These are phyloP conservation scores for Aproaerema taeniolella DNA, from an alignment of 2,888 invertebrate species.

Conservation along the genomic window DNA sequence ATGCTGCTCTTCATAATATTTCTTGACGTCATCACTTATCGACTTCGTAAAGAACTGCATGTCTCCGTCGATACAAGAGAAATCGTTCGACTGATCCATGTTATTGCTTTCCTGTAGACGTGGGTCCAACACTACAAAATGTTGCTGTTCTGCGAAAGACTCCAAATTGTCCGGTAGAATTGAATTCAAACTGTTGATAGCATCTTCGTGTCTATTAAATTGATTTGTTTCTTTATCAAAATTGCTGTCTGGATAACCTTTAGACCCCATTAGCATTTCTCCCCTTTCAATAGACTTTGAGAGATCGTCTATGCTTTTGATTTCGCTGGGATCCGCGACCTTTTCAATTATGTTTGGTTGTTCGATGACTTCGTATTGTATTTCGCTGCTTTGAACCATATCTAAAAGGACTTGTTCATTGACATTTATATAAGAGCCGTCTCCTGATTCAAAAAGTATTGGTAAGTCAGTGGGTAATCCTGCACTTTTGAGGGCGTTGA, in stretches of 20 bases:
- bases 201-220: conserved; percentile 49
- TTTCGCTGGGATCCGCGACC: conserved; percentile 66
- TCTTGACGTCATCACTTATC: conserved; percentile 69
- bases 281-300: conserved; percentile 69
- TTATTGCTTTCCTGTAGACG: conserved; percentile 46
- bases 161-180: conserved; percentile 62
- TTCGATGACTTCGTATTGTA: conserved; percentile 72
- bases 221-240: conserved; percentile 46
- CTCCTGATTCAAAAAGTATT: conserved; percentile 80
- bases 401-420: conserved; percentile 79
- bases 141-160: conserved; percentile 61
- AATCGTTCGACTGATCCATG: conserved; percentile 54
- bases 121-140: conserved; percentile 57
- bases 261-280: conserved; percentile 56
- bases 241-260: conserved; percentile 39
- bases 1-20: conserved; percentile 65
- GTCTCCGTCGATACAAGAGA: conserved; percentile 66
- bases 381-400: conserved; percentile 72
- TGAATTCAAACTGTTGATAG: conserved; percentile 57
- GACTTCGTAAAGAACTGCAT: conserved; percentile 71
- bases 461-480: conserved; percentile 69
- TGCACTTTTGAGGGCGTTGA: conserved; percentile 66
- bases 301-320: conserved; percentile 69
- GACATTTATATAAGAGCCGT: conserved; percentile 80
- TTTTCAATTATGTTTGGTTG: conserved; percentile 73